phyloP scores from a whole-genome alignment of 2,113 vertebrate genomes.

The Mellivora capensis region DNA sequence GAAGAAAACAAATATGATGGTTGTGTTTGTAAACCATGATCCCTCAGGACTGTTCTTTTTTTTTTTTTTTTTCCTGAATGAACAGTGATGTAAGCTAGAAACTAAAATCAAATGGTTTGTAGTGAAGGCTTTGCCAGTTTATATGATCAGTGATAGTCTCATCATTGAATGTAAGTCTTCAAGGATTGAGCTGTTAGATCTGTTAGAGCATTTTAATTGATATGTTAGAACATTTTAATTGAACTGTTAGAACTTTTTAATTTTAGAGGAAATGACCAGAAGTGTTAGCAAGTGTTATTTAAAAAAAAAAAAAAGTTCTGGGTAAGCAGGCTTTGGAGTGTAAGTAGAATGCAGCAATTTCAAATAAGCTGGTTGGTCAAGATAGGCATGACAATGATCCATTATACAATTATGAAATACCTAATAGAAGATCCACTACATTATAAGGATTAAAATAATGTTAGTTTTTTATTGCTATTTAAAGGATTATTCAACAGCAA shows the following conservation, averaged over 20 bases:
- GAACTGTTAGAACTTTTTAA: background rate
- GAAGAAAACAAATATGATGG: background rate
- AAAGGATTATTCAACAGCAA: background rate
- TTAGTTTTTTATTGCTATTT: background rate
- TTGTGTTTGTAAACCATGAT: background rate
- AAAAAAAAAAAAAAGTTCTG: background rate
- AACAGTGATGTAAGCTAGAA: background rate
- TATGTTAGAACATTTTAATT: background rate
- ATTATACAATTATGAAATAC: background rate
- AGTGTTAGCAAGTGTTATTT: background rate
- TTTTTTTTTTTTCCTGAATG: background rate
- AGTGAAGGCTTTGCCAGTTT: background rate
- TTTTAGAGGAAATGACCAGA: background rate
- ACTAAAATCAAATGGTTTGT: background rate
- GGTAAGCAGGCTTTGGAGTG: background rate
- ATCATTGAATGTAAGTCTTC: background rate
- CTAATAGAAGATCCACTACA: background rate
- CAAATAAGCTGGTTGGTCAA: background rate
- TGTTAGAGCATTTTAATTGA: background rate
- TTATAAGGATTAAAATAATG: background rate
- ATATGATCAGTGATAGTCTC: background rate
- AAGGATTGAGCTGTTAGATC: background rate
- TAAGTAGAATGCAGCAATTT: background rate
- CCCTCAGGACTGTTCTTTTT: background rate
- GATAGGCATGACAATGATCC: accelerated